These are phyloP conservation scores for Syrrhaptes paradoxus DNA, from an alignment of 2,113 vertebrate genomes.

Conservation along the genomic window DNA sequence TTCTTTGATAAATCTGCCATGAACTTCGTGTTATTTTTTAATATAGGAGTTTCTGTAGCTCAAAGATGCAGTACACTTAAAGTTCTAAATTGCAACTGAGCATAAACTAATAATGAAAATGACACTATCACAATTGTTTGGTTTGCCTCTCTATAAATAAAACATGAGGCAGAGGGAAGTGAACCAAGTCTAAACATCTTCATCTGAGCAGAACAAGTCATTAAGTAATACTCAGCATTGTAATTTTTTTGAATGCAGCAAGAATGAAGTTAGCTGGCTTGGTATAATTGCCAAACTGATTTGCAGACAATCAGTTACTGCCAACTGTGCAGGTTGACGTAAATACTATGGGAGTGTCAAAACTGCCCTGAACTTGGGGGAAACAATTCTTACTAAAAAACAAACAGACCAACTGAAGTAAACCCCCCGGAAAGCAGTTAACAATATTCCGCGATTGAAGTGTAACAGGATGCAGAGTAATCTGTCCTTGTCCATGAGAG, in stretches of 20 bases:
- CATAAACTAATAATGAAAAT: not conserved
- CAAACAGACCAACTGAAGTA: not conserved
- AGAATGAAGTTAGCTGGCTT: not conserved
- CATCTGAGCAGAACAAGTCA: not conserved
- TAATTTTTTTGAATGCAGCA: not conserved
- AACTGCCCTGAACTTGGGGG: not conserved
- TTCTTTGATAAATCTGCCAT: not conserved
- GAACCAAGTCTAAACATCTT: not conserved
- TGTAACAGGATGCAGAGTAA: not conserved
- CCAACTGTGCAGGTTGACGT: not conserved
- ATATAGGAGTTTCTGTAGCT: not conserved
- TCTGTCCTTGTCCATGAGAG: not conserved
- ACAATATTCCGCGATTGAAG: not conserved
- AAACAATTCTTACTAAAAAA: not conserved
- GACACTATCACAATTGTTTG: not conserved
- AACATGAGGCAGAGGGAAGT: not conserved
- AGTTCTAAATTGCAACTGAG: not conserved
- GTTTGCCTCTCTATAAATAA: not conserved
- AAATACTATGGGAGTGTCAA: not conserved
- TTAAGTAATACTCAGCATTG: not conserved
- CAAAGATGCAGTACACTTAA: not conserved
- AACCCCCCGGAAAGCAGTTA: not conserved
- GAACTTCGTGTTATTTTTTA: not conserved
- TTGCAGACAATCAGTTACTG: not conserved
- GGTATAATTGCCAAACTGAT: not conserved